phyloP scores from a whole-genome alignment of 2,113 vertebrate species.

The Saguinus imperator region DNA sequence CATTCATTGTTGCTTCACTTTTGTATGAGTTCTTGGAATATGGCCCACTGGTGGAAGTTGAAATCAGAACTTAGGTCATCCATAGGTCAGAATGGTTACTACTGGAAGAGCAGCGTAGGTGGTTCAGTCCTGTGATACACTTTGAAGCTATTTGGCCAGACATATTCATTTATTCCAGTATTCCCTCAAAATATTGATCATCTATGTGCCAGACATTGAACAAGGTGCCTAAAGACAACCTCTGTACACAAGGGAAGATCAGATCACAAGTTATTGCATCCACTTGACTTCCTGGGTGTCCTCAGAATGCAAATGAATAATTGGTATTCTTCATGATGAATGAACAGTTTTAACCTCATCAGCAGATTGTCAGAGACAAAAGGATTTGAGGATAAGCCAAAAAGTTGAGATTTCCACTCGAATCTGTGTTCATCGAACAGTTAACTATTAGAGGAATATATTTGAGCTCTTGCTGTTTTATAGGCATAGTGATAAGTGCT shows the following conservation, averaged over 20 bases:
- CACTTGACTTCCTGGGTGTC: background rate
- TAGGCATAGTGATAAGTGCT: background rate
- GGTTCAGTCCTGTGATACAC: background rate
- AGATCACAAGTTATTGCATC: background rate
- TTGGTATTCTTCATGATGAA: background rate
- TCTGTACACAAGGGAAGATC: background rate
- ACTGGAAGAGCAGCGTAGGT: background rate
- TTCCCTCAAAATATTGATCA: background rate
- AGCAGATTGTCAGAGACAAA: background rate
- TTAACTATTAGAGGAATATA: background rate
- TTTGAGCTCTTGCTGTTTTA: background rate
- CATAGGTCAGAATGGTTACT: conserved; percentile 23
- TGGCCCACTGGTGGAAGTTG: background rate
- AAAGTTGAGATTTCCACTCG: conserved; percentile 24
- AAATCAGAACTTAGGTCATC: background rate
- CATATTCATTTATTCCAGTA: background rate
- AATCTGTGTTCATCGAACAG: background rate
- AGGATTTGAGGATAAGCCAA: background rate
- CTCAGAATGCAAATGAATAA: background rate
- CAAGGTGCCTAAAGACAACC: background rate
- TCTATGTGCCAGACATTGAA: background rate
- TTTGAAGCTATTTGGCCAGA: background rate
- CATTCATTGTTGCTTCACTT: background rate
- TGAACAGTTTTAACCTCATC: conserved; percentile 16
- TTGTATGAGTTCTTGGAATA: background rate